Conservation (phyloP, 53 echinoderm and acorn worm genomes). For the Actinopyga echinites region DNA sequence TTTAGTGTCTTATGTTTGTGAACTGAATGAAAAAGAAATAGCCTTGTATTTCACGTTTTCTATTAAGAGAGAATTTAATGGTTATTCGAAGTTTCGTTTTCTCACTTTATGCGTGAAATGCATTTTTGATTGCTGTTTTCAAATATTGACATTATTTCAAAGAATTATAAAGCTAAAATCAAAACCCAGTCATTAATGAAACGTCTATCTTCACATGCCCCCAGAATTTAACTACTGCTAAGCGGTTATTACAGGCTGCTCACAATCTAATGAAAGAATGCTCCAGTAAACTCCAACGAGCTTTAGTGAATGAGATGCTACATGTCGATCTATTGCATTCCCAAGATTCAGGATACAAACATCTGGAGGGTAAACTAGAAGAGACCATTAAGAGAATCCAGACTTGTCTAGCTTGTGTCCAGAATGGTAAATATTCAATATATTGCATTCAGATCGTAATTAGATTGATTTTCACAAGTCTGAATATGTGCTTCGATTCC, state of each 20-base stretch:
- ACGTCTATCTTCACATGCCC: background rate
- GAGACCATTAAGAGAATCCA: constrained; percentile 63
- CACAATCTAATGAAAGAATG: constrained; percentile 72
- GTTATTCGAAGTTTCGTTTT: too few relatives aligned
- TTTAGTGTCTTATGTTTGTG: too few relatives aligned
- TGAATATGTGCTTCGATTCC: too few relatives aligned
- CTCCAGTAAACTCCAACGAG: constrained; percentile 81
- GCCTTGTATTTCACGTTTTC: too few relatives aligned
- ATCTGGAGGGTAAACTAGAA: constrained; percentile 18
- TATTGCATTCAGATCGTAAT: background rate
- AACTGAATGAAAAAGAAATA: too few relatives aligned
- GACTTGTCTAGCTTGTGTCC: constrained; percentile 66
- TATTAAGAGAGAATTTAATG: too few relatives aligned
- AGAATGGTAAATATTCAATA: constrained; percentile 66
- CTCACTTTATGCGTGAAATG: too few relatives aligned
- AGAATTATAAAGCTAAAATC: too few relatives aligned
- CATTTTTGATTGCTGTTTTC: too few relatives aligned
- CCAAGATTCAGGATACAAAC: constrained; percentile 35
- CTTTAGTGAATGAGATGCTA: constrained; percentile 82
- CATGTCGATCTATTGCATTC: constrained; percentile 78
- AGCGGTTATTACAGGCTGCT: constrained; percentile 69
- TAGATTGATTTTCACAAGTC: background rate
- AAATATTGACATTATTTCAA: too few relatives aligned
- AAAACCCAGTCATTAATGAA: too few relatives aligned
- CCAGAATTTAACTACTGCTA: constrained; percentile 77